These are phyloP conservation scores for Anorthoa munda DNA, from an alignment of 2,888 invertebrate genomes.

Conservation along the genomic window DNA sequence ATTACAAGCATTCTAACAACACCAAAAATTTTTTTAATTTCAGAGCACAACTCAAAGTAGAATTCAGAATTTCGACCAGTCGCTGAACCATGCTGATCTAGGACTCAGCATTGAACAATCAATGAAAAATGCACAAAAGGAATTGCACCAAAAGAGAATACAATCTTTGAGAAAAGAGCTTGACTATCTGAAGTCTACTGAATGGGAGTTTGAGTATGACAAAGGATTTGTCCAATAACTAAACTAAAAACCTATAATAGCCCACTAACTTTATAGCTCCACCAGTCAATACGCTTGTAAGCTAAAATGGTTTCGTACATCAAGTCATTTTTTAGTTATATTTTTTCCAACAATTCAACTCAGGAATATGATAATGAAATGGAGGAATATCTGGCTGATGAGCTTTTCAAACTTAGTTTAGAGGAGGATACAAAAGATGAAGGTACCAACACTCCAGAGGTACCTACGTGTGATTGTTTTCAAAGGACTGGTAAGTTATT, in stretches of 20 bases:
- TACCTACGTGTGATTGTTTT: conserved; percentile 72
- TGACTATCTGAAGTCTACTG: conserved; percentile 94
- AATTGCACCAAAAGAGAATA: conserved; percentile 93
- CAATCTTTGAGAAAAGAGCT: conserved; percentile 94
- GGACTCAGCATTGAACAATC: conserved; percentile 90
- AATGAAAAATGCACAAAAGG: conserved; percentile 90
- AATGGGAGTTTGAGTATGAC: conserved; percentile 95
- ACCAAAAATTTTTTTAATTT: conserved; percentile 50
- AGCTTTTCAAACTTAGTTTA: conserved; percentile 83
- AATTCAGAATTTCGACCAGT: conserved; percentile 85
- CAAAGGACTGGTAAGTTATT: conserved; percentile 80
- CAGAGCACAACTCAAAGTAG: conserved; percentile 80
- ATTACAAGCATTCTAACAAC: too few relatives aligned
- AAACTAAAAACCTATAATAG: conserved; percentile 15
- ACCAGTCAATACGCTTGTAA: neutral
- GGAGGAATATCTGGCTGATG: conserved; percentile 79
- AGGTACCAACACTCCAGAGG: conserved; percentile 44
- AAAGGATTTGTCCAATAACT: conserved; percentile 91
- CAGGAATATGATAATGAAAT: conserved; percentile 76
- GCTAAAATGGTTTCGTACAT: conserved; percentile 85
- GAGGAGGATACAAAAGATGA: conserved; percentile 54
- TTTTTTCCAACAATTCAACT: conserved; percentile 72
- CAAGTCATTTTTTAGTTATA: conserved; percentile 80
- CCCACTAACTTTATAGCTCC: too few relatives aligned
- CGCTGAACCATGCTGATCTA: conserved; percentile 89